phyloP scores from a whole-genome alignment of 2,888 invertebrate genomes.

The Rhamnusium bicolor region DNA sequence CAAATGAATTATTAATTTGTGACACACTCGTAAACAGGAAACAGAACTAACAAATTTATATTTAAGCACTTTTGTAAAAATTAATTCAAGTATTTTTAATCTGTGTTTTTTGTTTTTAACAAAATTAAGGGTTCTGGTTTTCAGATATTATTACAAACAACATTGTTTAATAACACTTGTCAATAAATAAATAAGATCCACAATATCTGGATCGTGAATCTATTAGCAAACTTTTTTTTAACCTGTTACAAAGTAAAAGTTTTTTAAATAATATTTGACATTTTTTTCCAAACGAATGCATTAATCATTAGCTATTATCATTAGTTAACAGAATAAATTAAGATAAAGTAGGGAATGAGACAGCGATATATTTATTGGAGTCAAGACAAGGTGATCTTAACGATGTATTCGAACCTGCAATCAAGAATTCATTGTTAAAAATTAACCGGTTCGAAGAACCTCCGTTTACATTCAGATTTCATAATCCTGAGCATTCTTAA shows the following conservation, averaged over 20 bases:
- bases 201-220: neutral
- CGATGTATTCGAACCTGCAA: conserved; percentile 16
- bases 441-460: conserved; percentile 1
- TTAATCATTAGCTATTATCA: neutral
- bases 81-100: too few species aligned
- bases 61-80: too few species aligned
- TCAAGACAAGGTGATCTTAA: conserved; percentile 13
- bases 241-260: neutral
- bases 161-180: neutral
- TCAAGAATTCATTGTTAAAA: conserved; percentile 17
- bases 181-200: neutral
- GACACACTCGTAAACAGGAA: too few species aligned
- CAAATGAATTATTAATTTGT: too few species aligned
- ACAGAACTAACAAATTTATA: too few species aligned
- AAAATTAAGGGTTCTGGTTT: too few species aligned
- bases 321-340: conserved; percentile 16
- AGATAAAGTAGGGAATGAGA: conserved; percentile 7
- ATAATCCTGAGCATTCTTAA: neutral
- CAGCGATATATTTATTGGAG: conserved; percentile 23
- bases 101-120: too few species aligned
- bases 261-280: neutral
- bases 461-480: neutral
- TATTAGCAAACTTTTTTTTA: neutral
- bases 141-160: neutral
- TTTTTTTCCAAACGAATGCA: neutral